Base-by-base conservation (phyloP, 1,140 invertebrate genomes). In the Drosophila burlai region DNA sequence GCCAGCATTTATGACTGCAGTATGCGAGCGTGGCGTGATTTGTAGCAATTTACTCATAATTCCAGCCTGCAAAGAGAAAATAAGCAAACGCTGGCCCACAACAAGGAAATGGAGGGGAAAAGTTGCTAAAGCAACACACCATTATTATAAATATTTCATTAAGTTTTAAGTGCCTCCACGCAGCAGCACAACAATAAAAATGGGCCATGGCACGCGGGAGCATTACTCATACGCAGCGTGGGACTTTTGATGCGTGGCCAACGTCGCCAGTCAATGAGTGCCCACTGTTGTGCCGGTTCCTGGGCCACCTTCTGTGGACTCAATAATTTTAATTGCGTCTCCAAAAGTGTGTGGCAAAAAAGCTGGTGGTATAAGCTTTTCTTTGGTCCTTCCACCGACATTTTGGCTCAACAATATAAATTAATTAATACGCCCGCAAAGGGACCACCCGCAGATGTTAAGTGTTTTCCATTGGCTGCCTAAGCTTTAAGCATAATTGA, bases 91-190 rank as follows among this genome's bases (percentile, higher is more conserved):
- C 34, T 63, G n/a, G 16, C 58, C 43, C 21, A 13, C 65, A 45
- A 52, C 45, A 64, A 66, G 61, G 45, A 55, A 80, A 71, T 78
- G 60, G 49, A 55, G 67, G 80, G 59, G 58, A 74, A 63, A 61
- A 61, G 76, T 81, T 81, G 67, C 68, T 75, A 61, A 74, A 89
- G 73, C 68, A 68, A 75, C 68, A 75, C 74, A 81, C 77, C 77
- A 90, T 90, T 90, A 84, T 69, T 84, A 68, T 89, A 90, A 90
- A 89, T 89, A 90, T 89, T 90, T 89, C 85, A 89, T 89, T 89
- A 87, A 84, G 73, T 84, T 87, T 89, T 87, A 81, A 87, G 83
- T 87, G 84, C 83, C 84, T 81, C 45, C 63, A 80, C 81, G 61
- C 69, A 87, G 71, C 54, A 83, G 58, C 63, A 69, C 65, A 80